These are phyloP conservation scores for Sternarchorhynchus goeldii DNA, from an alignment of 2,797 vertebrate genomes.

Conservation along the genomic window DNA sequence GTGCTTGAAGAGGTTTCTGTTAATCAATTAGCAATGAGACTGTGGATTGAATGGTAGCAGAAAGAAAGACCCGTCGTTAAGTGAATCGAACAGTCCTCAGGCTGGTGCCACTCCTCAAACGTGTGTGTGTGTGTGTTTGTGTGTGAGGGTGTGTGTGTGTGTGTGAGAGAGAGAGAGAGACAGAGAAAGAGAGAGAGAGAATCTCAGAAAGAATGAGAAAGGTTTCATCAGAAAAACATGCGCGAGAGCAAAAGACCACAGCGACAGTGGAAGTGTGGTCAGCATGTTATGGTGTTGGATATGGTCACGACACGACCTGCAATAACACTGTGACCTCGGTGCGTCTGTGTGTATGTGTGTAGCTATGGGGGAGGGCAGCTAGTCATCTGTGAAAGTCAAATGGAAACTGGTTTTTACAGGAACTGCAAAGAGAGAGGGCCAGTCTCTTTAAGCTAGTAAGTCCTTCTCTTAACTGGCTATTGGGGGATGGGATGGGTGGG, in stretches of 20 bases:
- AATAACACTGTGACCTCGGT: slow-evolving; percentile 21
- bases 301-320: background rate
- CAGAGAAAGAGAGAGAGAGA: background rate
- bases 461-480: background rate
- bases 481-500: slow-evolving; percentile 1
- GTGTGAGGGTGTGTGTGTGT: slow-evolving; percentile 33
- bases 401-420: slow-evolving; percentile 60
- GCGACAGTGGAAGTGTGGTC: background rate
- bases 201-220: background rate
- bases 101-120: slow-evolving; percentile 55
- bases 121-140: background rate
- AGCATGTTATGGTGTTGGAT: no score
- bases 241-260: no score
- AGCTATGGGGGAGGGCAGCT: slow-evolving; percentile 40
- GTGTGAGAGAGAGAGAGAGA: slow-evolving; percentile 1
- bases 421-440: slow-evolving; percentile 49
- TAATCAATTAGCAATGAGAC: slow-evolving; percentile 59
- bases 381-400: slow-evolving; percentile 66
- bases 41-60: slow-evolving; percentile 59
- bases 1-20: slow-evolving; percentile 55
- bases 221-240: background rate
- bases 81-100: slow-evolving; percentile 67
- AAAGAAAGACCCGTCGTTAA: slow-evolving; percentile 63
- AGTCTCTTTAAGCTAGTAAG: slow-evolving; percentile 7
- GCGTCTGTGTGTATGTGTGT: background rate